Evolutionary conservation across 2,797 vertebrate species (phyloP).

Genomic region (Gallinago solitaria): DNA sequence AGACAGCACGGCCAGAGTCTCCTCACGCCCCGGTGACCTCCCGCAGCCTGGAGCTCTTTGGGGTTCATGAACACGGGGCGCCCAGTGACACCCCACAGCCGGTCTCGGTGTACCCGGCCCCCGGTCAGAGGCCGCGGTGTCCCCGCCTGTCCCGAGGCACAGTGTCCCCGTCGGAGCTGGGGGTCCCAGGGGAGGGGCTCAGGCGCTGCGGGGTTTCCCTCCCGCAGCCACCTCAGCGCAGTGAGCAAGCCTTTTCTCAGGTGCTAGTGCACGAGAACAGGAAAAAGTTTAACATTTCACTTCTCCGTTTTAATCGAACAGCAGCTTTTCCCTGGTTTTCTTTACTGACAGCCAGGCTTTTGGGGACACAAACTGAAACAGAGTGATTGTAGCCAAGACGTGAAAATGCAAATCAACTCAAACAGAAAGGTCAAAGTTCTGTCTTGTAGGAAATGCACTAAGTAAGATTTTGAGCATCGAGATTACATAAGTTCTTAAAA

Average conservation of each 20-base stretch:
- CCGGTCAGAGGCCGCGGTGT: not conserved
- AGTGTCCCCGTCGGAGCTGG: fast-evolving
- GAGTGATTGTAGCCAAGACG: not conserved
- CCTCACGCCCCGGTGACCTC: not conserved
- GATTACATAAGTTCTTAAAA: not conserved
- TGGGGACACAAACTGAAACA: not conserved
- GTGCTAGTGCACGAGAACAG: not conserved
- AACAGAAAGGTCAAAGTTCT: not conserved
- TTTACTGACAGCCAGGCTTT: not conserved
- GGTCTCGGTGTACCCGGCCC: not conserved
- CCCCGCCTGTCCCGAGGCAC: not conserved
- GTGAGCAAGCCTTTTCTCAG: not conserved
- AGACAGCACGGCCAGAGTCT: not conserved
- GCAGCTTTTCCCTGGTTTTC: not conserved
- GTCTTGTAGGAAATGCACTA: not conserved
- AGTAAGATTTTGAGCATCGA: not conserved
- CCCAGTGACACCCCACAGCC: no score
- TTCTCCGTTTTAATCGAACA: not conserved
- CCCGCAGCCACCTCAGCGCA: not conserved
- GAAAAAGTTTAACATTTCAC: not conserved
- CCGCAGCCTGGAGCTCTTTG: not conserved
- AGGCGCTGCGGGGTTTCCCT: not conserved
- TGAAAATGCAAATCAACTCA: not conserved
- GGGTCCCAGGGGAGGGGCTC: not conserved
- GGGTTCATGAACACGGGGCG: no score